phyloP scores from a whole-genome alignment of 2,113 vertebrate genomes.

The Smithornis capensis region DNA sequence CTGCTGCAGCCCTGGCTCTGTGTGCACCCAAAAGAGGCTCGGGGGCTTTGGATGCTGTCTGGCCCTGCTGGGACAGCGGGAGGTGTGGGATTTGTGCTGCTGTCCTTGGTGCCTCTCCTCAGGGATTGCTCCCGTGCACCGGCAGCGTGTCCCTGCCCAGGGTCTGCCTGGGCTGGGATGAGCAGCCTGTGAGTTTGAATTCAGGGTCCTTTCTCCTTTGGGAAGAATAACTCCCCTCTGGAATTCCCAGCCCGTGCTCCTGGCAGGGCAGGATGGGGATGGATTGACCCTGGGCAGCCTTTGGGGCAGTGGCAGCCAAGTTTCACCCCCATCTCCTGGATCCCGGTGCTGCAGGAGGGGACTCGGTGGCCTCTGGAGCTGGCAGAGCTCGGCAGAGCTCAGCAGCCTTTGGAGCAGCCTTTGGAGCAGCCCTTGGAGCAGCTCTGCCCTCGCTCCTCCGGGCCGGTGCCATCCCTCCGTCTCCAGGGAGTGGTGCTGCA shows the following conservation, averaged over 20 bases:
- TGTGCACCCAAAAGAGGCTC: too few species aligned
- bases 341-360: background rate
- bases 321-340: background rate
- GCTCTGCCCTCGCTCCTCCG: background rate
- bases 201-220: background rate
- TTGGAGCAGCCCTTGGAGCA: background rate
- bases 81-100: background rate
- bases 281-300: background rate
- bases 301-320: background rate
- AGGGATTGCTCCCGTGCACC: accelerated
- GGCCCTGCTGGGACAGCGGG: background rate
- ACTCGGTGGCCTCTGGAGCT: accelerated
- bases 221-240: background rate
- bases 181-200: background rate
- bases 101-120: background rate
- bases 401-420: background rate
- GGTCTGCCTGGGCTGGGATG: background rate
- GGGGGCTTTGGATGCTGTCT: background rate
- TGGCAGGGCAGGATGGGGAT: background rate
- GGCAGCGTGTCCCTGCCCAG: background rate
- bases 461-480: background rate
- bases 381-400: background rate
- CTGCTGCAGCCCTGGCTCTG: background rate
- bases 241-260: background rate
- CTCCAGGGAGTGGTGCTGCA: conserved; percentile 42